Percentiles rank a stretch among this genome's conserved stretches.
Conservation (phyloP, 2,888 invertebrate species). For the Acleris cristana region DNA sequence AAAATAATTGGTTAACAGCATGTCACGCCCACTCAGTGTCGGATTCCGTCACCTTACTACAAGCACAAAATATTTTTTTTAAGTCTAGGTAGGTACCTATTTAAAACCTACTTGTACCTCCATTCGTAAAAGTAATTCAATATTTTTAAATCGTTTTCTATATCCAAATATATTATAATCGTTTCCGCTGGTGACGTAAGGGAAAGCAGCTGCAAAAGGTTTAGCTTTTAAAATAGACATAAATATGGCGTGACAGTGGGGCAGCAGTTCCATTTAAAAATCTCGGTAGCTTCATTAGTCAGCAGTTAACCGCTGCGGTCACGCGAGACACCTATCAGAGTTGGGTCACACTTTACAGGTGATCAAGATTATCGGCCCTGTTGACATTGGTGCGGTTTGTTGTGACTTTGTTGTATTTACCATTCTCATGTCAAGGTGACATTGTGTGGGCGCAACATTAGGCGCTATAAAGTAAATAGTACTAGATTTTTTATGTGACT, state of each 20-base stretch:
- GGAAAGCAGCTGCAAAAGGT: constrained; percentile 3
- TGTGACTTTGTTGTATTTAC: constrained; percentile 12
- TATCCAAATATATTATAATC: too few species aligned
- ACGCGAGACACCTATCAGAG: constrained; percentile 20
- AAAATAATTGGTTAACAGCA: too few species aligned
- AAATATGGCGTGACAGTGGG: constrained; percentile 18
- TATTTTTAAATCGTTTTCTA: too few species aligned
- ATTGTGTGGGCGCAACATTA: not conserved
- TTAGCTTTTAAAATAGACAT: constrained; percentile 17
- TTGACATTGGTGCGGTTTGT: constrained; percentile 16
- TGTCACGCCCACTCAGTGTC: too few species aligned
- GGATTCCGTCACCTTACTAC: too few species aligned
- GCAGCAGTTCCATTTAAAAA: constrained; percentile 21
- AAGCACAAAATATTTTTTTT: too few species aligned
- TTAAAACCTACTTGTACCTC: too few species aligned
- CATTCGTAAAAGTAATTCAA: too few species aligned
- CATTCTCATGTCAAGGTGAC: constrained; percentile 9
- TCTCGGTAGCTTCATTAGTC: constrained; percentile 25
- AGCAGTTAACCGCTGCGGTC: constrained; percentile 15
- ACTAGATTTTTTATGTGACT: not conserved
- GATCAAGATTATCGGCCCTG: constrained; percentile 17
- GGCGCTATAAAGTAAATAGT: not conserved
- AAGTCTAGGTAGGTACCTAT: too few species aligned
- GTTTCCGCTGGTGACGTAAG: not conserved
- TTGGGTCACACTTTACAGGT: constrained; percentile 25